Conservation (phyloP, 2,797 vertebrate genomes). For the Protosalanx chinensis region DNA sequence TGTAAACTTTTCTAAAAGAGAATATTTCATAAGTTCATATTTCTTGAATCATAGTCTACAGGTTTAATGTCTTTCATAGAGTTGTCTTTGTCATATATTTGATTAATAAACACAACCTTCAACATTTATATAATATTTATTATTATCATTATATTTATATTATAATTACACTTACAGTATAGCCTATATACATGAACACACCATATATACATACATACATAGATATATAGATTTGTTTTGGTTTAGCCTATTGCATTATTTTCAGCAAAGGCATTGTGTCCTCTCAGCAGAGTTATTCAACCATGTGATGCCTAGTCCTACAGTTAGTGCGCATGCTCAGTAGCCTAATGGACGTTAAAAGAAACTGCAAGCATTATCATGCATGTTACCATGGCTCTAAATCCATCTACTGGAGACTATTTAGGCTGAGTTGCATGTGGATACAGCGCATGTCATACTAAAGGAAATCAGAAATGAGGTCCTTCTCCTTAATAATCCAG, state of each 20-base stretch:
- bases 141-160: neutral
- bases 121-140: neutral
- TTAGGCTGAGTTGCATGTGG: slow-evolving; percentile 4
- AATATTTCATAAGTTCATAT: neutral
- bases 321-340: slow-evolving; percentile 43
- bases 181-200: neutral
- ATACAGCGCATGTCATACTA: slow-evolving; percentile 47
- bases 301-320: slow-evolving; percentile 25
- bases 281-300: slow-evolving; percentile 24
- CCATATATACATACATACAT: neutral
- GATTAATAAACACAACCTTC: too few relatives aligned
- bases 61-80: neutral
- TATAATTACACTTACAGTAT: neutral
- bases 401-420: slow-evolving; percentile 13
- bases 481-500: slow-evolving; percentile 2
- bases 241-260: neutral
- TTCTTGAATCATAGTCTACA: neutral
- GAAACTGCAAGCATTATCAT: slow-evolving; percentile 10
- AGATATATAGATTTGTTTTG: neutral
- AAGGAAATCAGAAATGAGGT: slow-evolving; percentile 27
- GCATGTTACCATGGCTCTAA: slow-evolving; percentile 14
- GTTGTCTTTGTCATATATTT: too few relatives aligned
- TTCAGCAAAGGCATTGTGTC: slow-evolving; percentile 1
- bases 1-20: neutral
- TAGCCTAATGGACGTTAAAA: slow-evolving; percentile 1